phyloP scores from a whole-genome alignment of 23 tunicate species.

The Phallusia fumigata region DNA sequence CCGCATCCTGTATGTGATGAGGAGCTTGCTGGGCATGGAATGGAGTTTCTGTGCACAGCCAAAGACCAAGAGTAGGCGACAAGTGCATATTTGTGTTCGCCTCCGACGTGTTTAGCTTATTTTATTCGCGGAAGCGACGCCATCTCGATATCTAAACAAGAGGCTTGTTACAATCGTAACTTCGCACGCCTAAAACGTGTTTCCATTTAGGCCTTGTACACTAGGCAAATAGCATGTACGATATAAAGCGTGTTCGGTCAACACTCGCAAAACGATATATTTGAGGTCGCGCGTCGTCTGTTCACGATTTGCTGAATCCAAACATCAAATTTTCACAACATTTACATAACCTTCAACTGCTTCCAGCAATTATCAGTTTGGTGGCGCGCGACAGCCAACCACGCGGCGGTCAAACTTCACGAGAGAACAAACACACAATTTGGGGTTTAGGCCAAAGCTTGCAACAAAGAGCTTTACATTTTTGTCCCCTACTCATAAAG shows the following conservation, averaged over 20 bases:
- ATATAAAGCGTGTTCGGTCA: too few relatives aligned
- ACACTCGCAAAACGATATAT: too few relatives aligned
- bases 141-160: too few relatives aligned
- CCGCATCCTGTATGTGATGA: not conserved
- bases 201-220: too few relatives aligned
- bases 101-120: not conserved
- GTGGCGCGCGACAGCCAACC: not conserved
- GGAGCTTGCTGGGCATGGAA: not conserved
- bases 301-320: too few relatives aligned
- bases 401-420: not conserved
- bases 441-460: not conserved
- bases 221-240: too few relatives aligned
- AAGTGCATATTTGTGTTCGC: conserved; percentile 3
- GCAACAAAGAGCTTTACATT: not conserved
- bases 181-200: too few relatives aligned
- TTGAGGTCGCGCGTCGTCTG: too few relatives aligned
- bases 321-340: not conserved
- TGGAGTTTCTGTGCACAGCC: not conserved
- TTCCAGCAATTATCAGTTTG: not conserved
- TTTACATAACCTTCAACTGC: not conserved
- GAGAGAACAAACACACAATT: not conserved
- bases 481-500: not conserved
- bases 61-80: not conserved
- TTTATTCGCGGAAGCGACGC: not conserved
- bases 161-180: too few relatives aligned